Conservation (phyloP, 2,888 invertebrate genomes). For the Polymixis lichenea region DNA sequence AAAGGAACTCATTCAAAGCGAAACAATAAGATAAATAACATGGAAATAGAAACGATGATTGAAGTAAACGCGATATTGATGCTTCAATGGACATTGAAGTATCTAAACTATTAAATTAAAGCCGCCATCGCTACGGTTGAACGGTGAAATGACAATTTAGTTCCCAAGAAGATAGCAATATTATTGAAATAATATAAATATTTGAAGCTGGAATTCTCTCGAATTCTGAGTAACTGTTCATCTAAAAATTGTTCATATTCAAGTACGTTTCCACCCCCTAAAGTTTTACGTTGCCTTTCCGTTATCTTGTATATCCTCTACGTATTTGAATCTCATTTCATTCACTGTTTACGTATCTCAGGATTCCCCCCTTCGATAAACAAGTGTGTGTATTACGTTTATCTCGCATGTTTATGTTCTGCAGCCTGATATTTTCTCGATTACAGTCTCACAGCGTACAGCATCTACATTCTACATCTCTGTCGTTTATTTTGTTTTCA, state of each 20-base stretch:
- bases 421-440: slow-evolving; percentile 18
- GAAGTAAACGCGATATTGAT: slow-evolving; percentile 1
- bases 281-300: slow-evolving; percentile 19
- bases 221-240: not conserved
- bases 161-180: not conserved
- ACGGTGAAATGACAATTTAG: not conserved
- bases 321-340: slow-evolving; percentile 37
- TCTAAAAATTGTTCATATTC: slow-evolving; percentile 1
- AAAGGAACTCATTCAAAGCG: not conserved
- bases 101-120: slow-evolving; percentile 12
- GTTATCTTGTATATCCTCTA: slow-evolving; percentile 21
- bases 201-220: not conserved
- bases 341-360: slow-evolving; percentile 37
- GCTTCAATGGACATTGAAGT: slow-evolving; percentile 11
- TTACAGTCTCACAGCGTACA: slow-evolving; percentile 15
- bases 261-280: slow-evolving; percentile 25
- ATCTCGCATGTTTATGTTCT: slow-evolving; percentile 41
- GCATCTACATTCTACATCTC: slow-evolving; percentile 28
- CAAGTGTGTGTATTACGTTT: slow-evolving; percentile 46
- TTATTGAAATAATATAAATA: slow-evolving; percentile 13
- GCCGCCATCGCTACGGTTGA: not conserved
- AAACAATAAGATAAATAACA: slow-evolving; percentile 7
- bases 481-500: slow-evolving; percentile 30
- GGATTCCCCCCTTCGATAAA: slow-evolving; percentile 34
- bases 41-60: not conserved